phyloP scores from a whole-genome alignment of 2,888 invertebrate species.

The Polyploca ridens region DNA sequence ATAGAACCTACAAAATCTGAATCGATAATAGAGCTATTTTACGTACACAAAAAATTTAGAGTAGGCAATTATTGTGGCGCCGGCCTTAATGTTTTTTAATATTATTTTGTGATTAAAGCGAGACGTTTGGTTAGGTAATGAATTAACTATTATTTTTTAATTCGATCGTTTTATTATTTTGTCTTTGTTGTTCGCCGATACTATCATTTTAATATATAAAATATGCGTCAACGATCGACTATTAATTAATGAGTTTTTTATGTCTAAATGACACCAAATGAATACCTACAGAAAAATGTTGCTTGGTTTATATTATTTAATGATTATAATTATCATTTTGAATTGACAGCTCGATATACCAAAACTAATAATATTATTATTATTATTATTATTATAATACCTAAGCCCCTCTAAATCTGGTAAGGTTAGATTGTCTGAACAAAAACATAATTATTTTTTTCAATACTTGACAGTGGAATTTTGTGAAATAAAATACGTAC shows the following conservation, averaged over 20 bases:
- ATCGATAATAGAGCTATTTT: too few relatives aligned
- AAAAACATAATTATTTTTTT: too few relatives aligned
- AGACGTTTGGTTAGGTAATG: slow-evolving; percentile 27
- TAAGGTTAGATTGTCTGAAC: too few relatives aligned
- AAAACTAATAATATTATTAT: too few relatives aligned
- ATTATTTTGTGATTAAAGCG: slow-evolving; percentile 33
- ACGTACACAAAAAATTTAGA: slow-evolving; percentile 13
- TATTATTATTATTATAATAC: too few relatives aligned
- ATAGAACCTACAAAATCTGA: too few relatives aligned
- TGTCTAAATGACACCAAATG: background rate
- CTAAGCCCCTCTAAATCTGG: too few relatives aligned
- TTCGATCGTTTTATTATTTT: background rate
- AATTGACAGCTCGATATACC: too few relatives aligned
- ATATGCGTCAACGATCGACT: background rate
- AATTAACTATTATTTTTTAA: slow-evolving; percentile 15
- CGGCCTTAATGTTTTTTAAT: slow-evolving; percentile 42
- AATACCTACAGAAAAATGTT: background rate
- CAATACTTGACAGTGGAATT: too few relatives aligned
- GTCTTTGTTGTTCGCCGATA: background rate
- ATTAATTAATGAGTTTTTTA: background rate
- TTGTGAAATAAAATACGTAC: too few relatives aligned
- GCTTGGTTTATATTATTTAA: background rate
- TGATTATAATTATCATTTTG: too few relatives aligned
- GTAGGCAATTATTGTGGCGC: slow-evolving; percentile 39
- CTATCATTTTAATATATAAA: background rate